Conservation (phyloP, 2,797 vertebrate species). For the Anguilla obscura region DNA sequence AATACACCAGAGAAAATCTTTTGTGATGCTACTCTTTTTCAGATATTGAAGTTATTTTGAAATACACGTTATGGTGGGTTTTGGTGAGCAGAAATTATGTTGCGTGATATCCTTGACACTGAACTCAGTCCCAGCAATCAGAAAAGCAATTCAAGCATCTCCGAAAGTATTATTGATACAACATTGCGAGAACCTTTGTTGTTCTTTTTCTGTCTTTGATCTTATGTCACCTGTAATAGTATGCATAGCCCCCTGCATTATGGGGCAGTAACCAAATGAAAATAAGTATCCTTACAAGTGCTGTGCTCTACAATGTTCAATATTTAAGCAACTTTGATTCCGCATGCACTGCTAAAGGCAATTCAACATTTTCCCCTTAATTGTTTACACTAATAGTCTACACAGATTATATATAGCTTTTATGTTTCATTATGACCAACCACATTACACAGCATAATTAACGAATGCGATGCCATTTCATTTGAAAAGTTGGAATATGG, state of each 20-base stretch:
- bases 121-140: not conserved
- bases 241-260: not conserved
- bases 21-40: not conserved
- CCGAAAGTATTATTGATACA: not conserved
- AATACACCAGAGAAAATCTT: not conserved
- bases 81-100: not conserved
- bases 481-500: not conserved
- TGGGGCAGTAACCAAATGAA: not conserved
- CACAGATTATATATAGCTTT: not conserved
- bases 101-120: not conserved
- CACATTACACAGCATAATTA: not conserved
- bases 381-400: not conserved
- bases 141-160: not conserved
- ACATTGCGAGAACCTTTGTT: not conserved
- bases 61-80: not conserved
- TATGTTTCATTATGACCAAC: not conserved
- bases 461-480: not conserved
- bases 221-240: not conserved
- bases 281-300: too few species aligned
- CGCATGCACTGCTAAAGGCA: not conserved
- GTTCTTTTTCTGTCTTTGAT: not conserved
- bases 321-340: not conserved
- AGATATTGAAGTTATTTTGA: not conserved
- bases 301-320: not conserved
- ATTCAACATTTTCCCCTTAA: not conserved